Base-by-base conservation (phyloP, 2,888 invertebrate genomes). In the Uloborus plumipes region DNA sequence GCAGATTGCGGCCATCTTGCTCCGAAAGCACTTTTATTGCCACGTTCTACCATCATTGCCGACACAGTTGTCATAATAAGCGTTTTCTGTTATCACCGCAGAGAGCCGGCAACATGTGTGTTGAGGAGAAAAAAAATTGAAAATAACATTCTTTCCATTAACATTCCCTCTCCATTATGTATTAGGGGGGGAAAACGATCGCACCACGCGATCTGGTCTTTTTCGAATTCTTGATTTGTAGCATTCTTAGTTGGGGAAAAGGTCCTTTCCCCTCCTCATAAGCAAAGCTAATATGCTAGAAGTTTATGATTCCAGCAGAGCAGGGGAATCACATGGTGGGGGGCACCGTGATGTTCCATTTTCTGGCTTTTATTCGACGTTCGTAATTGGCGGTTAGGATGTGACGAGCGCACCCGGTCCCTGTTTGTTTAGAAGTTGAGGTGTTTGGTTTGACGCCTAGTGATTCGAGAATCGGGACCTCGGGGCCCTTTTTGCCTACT, bases 381-480 rank as follows among this genome's bases (percentile, higher is more conserved):
- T 50, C 64, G 74, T 80, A 80, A 80, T 80, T 80, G 80, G 74
- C 18, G 58, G 80, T 51, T 80, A 58, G 74, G 64, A 74, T 62
- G 16, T 55, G 50, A 58, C 70, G 69, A 59, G 74, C 69, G 69
- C 74, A 70, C 74, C 74, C 80, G 39, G 74, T 74, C 53, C 69
- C 69, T 74, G 74, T 74, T 80, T 80, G 74, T 74, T 80, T 74
- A 70, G 69, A 67, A 74, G 74, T 55, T 80, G 50, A 80, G 80
- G 80, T 80, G 80, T 80, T 80, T 80, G 74, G 74, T 80, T 80
- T 80, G 80, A 80, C 80, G 80, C 80, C 80, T 74, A 26, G 62
- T 59, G 69, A 39, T 39, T 11, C 80, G 55, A 13, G 11, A 69
- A 73, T 80, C 80, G 74, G 64, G 80, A 80, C 53, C 22, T 14